Conservation (phyloP, 1,140 invertebrate genomes). For the Leptonema lineaticorne region DNA sequence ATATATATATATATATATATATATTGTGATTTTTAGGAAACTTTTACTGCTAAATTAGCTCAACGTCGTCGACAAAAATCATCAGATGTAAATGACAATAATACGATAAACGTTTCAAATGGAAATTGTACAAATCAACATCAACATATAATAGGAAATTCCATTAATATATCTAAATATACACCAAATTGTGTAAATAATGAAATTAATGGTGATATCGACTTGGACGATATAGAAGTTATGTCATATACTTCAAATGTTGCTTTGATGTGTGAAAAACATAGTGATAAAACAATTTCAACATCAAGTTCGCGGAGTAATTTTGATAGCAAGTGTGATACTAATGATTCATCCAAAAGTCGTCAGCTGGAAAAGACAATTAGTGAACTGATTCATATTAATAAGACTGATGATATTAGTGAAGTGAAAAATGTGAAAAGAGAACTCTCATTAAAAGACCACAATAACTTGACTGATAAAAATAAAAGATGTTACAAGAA, state of each 20-base stretch:
- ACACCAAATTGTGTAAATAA: not conserved
- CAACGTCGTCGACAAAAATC: constrained; percentile 1
- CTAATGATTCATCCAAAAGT: constrained; percentile 4
- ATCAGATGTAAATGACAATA: constrained; percentile 4
- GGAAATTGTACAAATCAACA: not conserved
- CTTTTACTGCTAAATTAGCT: not conserved
- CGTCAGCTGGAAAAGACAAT: not conserved
- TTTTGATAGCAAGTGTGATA: no score
- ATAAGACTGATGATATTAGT: not conserved
- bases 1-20: not conserved
- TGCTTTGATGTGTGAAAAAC: no score
- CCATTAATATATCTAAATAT: not conserved
- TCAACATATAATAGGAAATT: not conserved
- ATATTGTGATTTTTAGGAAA: constrained; percentile 13
- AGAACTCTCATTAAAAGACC: no score
- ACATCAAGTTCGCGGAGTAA: no score
- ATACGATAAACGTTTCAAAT: not conserved
- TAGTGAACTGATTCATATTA: not conserved
- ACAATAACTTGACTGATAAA: no score
- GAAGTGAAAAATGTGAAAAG: not conserved
- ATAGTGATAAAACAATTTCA: no score
- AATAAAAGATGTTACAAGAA: not conserved
- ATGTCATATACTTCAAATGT: constrained; percentile 26
- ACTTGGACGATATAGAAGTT: constrained; percentile 30
- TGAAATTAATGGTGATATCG: constrained; percentile 8